phyloP scores from a whole-genome alignment of 2,113 vertebrate genomes.

The Eptesicus fuscus region DNA sequence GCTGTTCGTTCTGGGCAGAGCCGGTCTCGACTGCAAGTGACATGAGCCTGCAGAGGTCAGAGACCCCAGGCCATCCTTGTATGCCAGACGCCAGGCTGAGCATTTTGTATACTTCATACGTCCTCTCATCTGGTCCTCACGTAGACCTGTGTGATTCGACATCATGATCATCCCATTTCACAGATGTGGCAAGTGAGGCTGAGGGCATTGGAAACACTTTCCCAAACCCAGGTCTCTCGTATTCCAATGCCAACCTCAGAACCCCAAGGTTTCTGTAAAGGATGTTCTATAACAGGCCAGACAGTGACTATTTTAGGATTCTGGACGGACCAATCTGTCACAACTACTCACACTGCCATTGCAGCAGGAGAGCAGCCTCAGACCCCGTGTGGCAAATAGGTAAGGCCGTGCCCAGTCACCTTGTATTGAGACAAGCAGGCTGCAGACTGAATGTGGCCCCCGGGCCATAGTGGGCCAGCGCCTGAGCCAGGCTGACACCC shows the following conservation, averaged over 20 bases:
- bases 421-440: not conserved
- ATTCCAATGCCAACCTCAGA: fast-evolving
- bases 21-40: not conserved
- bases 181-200: not conserved
- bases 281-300: not conserved
- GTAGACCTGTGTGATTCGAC: fast-evolving
- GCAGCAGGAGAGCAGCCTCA: not conserved
- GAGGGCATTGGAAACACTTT: not conserved
- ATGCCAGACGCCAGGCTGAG: not conserved
- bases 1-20: not conserved
- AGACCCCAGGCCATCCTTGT: not conserved
- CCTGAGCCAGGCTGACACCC: not conserved
- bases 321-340: not conserved
- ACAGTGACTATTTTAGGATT: not conserved
- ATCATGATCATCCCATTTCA: not conserved
- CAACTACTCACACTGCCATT: not conserved
- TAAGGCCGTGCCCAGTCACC: fast-evolving
- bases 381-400: not conserved
- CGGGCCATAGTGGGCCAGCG: fast-evolving
- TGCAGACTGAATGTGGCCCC: not conserved
- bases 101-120: fast-evolving
- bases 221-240: not conserved
- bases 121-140: not conserved
- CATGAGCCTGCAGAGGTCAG: not conserved
- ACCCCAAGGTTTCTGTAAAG: not conserved